Conservation (phyloP, 1,140 invertebrate genomes). For the Pachypsylla venusta region DNA sequence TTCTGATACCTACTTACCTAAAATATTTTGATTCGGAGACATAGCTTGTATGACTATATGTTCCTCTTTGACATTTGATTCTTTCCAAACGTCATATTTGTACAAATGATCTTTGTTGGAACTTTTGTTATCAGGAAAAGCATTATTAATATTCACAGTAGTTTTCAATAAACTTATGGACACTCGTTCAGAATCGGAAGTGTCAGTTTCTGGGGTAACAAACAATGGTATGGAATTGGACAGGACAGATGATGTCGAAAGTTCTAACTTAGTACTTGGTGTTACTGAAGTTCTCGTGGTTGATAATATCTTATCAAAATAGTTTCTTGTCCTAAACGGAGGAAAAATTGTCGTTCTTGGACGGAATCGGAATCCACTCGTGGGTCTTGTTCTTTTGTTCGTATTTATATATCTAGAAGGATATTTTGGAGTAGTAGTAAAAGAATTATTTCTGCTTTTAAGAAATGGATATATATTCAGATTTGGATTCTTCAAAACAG, state of each 20-base stretch:
- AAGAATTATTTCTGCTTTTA: too few species aligned
- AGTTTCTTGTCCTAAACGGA: background rate
- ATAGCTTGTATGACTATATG: background rate
- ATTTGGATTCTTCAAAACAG: too few species aligned
- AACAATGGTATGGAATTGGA: too few species aligned
- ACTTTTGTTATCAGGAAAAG: background rate
- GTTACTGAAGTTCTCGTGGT: background rate
- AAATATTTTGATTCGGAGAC: background rate
- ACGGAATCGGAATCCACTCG: background rate
- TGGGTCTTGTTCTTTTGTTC: too few species aligned
- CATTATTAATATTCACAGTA: background rate
- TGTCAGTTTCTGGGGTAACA: too few species aligned
- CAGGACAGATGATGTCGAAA: background rate
- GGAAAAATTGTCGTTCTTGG: background rate
- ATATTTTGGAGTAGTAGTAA: too few species aligned
- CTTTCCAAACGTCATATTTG: background rate
- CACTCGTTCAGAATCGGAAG: background rate
- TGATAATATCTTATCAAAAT: background rate
- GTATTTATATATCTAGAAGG: too few species aligned
- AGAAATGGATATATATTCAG: too few species aligned
- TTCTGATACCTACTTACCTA: background rate
- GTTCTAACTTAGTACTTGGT: background rate
- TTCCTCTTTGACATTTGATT: background rate
- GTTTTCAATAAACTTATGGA: constrained; percentile 3
- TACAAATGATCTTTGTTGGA: background rate